phyloP scores from a whole-genome alignment of 2,888 invertebrate species.

The Xanthia togata region DNA sequence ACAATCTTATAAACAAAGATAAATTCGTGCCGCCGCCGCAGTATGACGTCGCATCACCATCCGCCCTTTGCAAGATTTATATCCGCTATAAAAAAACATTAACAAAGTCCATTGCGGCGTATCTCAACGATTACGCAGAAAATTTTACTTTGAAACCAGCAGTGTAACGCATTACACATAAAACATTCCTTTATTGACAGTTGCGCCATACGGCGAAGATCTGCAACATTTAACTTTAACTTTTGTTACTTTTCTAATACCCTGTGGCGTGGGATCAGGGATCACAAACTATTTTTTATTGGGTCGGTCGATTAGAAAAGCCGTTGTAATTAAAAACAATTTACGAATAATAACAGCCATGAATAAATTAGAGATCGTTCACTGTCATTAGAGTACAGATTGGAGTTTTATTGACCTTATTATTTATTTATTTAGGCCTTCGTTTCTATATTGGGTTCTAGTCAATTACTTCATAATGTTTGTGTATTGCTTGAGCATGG shows the following conservation, averaged over 20 bases:
- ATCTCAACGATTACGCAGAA: conserved; percentile 25
- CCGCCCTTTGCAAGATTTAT: conserved; percentile 83
- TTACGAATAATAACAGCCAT: conserved; percentile 72
- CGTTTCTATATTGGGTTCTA: conserved; percentile 64
- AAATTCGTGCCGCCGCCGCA: conserved; percentile 83
- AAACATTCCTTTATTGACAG: conserved; percentile 75
- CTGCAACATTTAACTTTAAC: conserved; percentile 81
- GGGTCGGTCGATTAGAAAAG: conserved; percentile 67
- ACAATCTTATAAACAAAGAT: conserved; percentile 85
- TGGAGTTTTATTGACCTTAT: conserved; percentile 75
- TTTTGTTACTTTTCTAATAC: conserved; percentile 81
- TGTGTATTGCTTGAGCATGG: conserved; percentile 48
- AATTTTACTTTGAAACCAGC: conserved; percentile 65
- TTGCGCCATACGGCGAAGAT: conserved; percentile 78
- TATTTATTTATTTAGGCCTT: conserved; percentile 74
- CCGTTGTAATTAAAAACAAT: conserved; percentile 74
- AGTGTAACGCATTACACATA: conserved; percentile 71
- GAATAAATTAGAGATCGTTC: conserved; percentile 75
- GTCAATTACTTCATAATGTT: conserved; percentile 67
- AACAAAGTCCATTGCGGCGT: conserved; percentile 72
- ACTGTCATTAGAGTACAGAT: conserved; percentile 73
- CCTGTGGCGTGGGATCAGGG: conserved; percentile 78
- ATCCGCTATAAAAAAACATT: conserved; percentile 66
- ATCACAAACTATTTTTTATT: conserved; percentile 74
- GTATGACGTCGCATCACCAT: conserved; percentile 84